Evolutionary conservation across 2,113 vertebrate species (phyloP), one percentile per base, ranked within the genome.

Genomic region (Aspidoscelis tigris): DNA sequence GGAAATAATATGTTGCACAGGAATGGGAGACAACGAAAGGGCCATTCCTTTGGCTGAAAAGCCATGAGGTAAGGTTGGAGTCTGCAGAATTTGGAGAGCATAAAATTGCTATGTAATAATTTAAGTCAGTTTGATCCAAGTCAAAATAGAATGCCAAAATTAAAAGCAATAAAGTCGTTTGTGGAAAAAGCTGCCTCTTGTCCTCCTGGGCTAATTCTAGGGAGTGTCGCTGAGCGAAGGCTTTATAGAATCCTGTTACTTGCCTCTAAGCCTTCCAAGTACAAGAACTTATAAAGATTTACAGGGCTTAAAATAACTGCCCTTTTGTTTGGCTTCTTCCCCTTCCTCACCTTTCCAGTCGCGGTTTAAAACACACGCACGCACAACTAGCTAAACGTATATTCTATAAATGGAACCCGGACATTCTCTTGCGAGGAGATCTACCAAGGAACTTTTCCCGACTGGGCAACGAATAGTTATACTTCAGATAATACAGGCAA

Each of bases 241-340:
- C 85, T 86, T 82, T 86, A 55, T 64, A 39, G 55, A 82, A 72
- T 65, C 66, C 55, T 22, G 80, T 72, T 77, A 77, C 43, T 73
- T 21, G 44, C 3, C 14, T 24, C 50, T 65, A 72, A 86, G 75
- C 66, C 53, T 24, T 77, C 78, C 72, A 61, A 66, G 58, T 12
- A 61, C 50, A 58, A 71, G 83, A 47, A 72, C 47, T 33, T 64
- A 72, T 71, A 41, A 86, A 77, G 85, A 53, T 50, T 78, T 72
- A 41, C 21, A 5, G 18, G 20, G 66, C 75, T 82, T 77, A 82
- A 86, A 86, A 77, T 82, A 86, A 26, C 85, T 43, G 66, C 43
- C 55, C 80, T 65, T 26, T 73, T 47, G 58, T 53, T 14, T 24
- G 68, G 55, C 14, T 78, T 41, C 26, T 58, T 76, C 44, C 39